Base-by-base conservation (phyloP, 2,113 vertebrate genomes). In the Cepphus grylle region DNA sequence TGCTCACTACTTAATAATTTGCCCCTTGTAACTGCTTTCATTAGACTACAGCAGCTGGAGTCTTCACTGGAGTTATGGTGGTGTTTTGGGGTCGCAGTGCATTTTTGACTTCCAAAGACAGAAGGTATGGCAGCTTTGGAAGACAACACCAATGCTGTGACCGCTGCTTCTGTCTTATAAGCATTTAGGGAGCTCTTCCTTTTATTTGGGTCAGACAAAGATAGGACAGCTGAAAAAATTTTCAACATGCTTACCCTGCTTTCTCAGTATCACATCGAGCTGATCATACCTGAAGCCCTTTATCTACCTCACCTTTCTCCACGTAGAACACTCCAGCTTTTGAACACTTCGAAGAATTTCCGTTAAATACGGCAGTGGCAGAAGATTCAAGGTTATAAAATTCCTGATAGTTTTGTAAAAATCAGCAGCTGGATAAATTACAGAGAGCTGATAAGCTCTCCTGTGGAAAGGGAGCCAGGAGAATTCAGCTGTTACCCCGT, bases 181-280 rank as follows among this genome's bases (percentile, higher is more conserved):
- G 66, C 2, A 9, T 76, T 95, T 59, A 90, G 86, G 91, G 89
- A 94, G 62, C 62, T 65, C 66, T 83, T 90, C 58, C 86, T 88
- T 78, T 86, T 81, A 73, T 88, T 71, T 93, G 80, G 86, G 76
- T 95, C 80, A 90, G 82, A 55, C 62, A 94, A 97, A 95, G 93
- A 94, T 34, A 92, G 76, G 86, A 69, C 45, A 61, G 86, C 89
- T 95, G 80, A 88, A 91, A 90, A 89, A 71, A 56, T 25, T 36
- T 69, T 65, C 43, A 80, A 13, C 62, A 34, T 14, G 52, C 50
- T n/a, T 65, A 63, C 49, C 43, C 56, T 67, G 76, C 34, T 73
- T 92, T 86, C 71, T 56, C 67, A 56, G 53, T 19, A 72, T 53
- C 58, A n/a, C 2, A 2, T 49, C 76, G 59, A 59, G 52, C 47